A percentile compares a stretch with the other conserved stretches of the same genome.
Evolutionary conservation across 2,888 invertebrate species (phyloP).

Genomic region (Lomographa bimaculata): DNA sequence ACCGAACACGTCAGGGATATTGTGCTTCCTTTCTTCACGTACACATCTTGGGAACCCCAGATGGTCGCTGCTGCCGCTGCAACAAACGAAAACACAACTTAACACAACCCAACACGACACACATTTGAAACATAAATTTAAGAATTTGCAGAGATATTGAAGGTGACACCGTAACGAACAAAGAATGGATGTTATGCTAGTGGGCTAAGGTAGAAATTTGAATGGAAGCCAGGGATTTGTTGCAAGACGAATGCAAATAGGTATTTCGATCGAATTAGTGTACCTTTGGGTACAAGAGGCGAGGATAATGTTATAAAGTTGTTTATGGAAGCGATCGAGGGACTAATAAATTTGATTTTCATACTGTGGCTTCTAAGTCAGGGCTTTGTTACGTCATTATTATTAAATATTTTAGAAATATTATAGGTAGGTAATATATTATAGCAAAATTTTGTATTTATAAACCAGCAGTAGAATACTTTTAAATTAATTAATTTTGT

Average conservation of each 20-base stretch:
- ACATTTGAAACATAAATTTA: slow-evolving; percentile 1
- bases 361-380: slow-evolving; percentile 9
- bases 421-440: too few species aligned
- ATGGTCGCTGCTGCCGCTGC: slow-evolving; percentile 94
- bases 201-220: not conserved
- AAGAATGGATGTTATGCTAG: not conserved
- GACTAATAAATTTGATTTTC: slow-evolving; percentile 15
- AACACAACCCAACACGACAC: slow-evolving; percentile 20
- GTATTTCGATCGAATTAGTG: slow-evolving; percentile 21
- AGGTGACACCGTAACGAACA: not conserved
- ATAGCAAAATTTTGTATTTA: too few species aligned
- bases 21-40: slow-evolving; percentile 95
- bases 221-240: not conserved
- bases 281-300: slow-evolving; percentile 20
- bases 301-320: slow-evolving; percentile 19
- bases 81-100: slow-evolving; percentile 63
- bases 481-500: too few species aligned
- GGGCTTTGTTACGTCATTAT: too few species aligned
- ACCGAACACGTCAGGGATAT: slow-evolving; percentile 95
- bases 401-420: too few species aligned
- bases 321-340: slow-evolving; percentile 11
- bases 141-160: not conserved
- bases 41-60: slow-evolving; percentile 93
- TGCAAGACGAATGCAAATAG: slow-evolving; percentile 19
- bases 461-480: too few species aligned